Conservation (phyloP, 2,113 vertebrate species). For the Gallinago paraguaiae region DNA sequence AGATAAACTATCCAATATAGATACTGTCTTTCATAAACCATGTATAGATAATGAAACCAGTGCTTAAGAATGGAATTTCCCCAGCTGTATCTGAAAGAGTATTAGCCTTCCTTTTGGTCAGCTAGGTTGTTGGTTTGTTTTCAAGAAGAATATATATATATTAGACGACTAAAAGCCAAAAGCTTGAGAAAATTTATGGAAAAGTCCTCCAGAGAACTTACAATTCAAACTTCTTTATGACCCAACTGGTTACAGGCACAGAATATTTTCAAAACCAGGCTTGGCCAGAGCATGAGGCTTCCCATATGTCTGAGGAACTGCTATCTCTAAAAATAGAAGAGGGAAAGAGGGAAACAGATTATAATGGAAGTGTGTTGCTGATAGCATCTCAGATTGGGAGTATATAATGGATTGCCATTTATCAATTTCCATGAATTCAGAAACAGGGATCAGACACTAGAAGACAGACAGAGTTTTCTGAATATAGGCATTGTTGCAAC, state of each 20-base stretch:
- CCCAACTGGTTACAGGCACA: not conserved
- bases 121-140: not conserved
- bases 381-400: not conserved
- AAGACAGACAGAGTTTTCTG: not conserved
- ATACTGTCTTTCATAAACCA: not conserved
- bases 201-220: not conserved
- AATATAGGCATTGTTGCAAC: not conserved
- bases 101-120: not conserved
- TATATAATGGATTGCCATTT: not conserved
- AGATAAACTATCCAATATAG: not conserved
- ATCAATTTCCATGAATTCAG: not conserved
- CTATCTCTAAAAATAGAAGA: not conserved
- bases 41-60: not conserved
- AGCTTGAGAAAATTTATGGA: not conserved
- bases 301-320: not conserved
- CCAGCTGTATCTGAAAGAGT: not conserved
- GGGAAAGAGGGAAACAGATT: not conserved
- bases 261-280: not conserved
- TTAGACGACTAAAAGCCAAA: not conserved
- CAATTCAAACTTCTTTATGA: not conserved
- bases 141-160: not conserved
- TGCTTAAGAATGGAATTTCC: not conserved
- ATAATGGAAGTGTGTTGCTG: not conserved
- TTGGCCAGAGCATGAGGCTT: not conserved
- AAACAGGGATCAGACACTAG: not conserved